Conservation (phyloP, 2,797 vertebrate species). For the Notamacropus eugenii region DNA sequence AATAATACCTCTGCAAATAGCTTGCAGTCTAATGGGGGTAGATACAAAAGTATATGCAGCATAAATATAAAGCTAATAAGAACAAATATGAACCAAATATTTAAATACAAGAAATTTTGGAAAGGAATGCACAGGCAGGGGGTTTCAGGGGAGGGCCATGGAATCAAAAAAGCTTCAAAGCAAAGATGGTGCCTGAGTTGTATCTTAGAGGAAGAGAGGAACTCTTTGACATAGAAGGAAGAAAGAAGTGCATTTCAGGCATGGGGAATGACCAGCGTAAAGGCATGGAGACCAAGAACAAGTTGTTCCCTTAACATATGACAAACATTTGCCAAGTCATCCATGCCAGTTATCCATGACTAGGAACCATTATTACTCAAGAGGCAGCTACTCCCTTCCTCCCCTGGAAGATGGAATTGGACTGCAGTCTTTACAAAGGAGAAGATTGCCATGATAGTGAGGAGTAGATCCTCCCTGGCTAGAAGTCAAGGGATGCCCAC, state of each 20-base stretch:
- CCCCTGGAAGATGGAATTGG: slow-evolving; percentile 65
- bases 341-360: slow-evolving; percentile 57
- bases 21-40: neutral
- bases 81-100: neutral
- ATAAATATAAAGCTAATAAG: neutral
- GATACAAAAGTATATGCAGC: neutral
- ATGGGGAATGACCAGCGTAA: neutral
- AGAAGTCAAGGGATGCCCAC: neutral
- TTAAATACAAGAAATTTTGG: neutral
- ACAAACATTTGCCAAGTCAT: slow-evolving; percentile 16
- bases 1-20: neutral
- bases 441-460: neutral
- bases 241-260: neutral
- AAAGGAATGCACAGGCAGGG: neutral
- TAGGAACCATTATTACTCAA: slow-evolving; percentile 53
- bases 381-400: slow-evolving; percentile 50
- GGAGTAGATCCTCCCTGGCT: neutral
- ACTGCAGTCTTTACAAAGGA: slow-evolving; percentile 58
- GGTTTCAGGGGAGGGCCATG: neutral
- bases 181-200: neutral
- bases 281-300: neutral
- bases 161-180: neutral
- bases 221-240: neutral
- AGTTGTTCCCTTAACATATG: slow-evolving; percentile 6
- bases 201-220: neutral